Evolutionary conservation across 2,113 vertebrate species (phyloP).

Genomic region (Lepidothrix coronata): DNA sequence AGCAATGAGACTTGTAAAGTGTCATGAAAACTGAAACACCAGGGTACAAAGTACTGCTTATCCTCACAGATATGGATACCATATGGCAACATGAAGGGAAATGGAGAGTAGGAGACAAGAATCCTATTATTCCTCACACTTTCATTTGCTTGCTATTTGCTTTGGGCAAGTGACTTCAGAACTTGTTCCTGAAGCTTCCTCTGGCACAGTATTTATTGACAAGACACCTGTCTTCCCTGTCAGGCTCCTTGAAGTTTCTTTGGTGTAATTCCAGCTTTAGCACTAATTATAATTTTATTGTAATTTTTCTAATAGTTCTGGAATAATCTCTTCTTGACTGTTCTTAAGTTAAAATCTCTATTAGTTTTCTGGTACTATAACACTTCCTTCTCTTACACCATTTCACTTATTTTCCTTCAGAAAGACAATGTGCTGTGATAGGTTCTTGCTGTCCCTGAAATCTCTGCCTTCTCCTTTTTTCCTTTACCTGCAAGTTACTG

Average conservation of each 20-base stretch:
- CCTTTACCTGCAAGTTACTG: not conserved
- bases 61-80: constrained; percentile 54
- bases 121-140: constrained; percentile 41
- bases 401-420: not conserved
- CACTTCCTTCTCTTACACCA: not conserved
- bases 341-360: not conserved
- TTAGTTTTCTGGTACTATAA: not conserved
- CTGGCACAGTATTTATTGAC: not conserved
- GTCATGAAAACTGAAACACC: constrained; percentile 67
- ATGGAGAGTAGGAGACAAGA: constrained; percentile 1
- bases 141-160: constrained; percentile 38
- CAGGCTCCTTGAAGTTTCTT: not conserved
- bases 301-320: not conserved
- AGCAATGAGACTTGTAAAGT: constrained; percentile 68
- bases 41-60: constrained; percentile 61
- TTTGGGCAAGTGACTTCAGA: constrained; percentile 5
- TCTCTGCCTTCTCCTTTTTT: not conserved
- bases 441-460: not conserved
- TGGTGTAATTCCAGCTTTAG: not conserved
- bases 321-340: not conserved
- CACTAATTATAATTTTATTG: not conserved
- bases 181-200: not conserved
- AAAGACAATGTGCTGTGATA: not conserved
- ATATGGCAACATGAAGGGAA: constrained; percentile 43
- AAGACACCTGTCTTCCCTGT: not conserved